Conservation (phyloP, 2,113 vertebrate species). For the Dermatemys mawii region DNA sequence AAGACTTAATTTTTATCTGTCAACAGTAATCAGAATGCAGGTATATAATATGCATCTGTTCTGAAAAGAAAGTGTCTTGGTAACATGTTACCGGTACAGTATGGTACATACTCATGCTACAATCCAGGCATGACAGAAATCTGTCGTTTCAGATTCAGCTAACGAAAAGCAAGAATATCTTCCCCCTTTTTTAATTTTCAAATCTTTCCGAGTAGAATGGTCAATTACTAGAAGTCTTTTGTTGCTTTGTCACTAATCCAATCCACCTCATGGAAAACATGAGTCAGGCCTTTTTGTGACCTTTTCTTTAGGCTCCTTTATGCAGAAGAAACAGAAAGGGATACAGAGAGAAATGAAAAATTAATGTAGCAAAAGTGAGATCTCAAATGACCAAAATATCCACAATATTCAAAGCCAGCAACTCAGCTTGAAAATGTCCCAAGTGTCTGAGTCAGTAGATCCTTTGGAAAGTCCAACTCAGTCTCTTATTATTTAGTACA, state of each 20-base stretch:
- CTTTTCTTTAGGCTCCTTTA: background rate
- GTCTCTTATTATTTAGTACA: background rate
- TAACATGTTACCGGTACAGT: background rate
- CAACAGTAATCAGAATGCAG: background rate
- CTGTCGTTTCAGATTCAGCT: slow-evolving; percentile 1
- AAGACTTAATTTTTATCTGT: slow-evolving; percentile 12
- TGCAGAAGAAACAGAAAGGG: background rate
- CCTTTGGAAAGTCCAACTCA: background rate
- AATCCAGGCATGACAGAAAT: background rate
- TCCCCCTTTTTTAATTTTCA: slow-evolving; percentile 31
- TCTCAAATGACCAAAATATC: slow-evolving; percentile 6
- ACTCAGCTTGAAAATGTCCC: background rate
- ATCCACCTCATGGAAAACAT: background rate
- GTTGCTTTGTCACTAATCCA: slow-evolving; percentile 17
- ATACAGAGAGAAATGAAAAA: slow-evolving; percentile 8
- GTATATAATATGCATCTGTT: background rate
- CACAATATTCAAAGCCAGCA: slow-evolving; percentile 7
- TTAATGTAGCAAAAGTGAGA: background rate
- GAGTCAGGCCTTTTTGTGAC: background rate
- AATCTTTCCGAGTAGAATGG: background rate
- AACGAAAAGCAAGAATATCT: background rate
- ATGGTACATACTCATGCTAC: background rate
- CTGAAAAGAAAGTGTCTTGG: slow-evolving; percentile 8
- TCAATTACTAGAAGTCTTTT: background rate
- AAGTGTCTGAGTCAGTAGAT: background rate